phyloP scores from a whole-genome alignment of 2,113 vertebrate species.

The Mastomys coucha region DNA sequence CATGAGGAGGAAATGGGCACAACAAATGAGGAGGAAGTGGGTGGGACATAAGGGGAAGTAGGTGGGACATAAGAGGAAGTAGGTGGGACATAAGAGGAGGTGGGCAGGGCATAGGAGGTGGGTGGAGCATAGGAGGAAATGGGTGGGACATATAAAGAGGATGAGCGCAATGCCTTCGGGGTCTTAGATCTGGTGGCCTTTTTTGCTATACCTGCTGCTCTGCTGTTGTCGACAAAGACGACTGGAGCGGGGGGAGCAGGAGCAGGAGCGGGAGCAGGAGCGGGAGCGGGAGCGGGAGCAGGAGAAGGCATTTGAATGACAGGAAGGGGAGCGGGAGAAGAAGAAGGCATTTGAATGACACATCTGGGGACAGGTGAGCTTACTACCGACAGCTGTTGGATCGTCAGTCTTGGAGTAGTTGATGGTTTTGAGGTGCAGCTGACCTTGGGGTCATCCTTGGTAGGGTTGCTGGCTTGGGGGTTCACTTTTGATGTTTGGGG shows the following conservation, averaged over 20 bases:
- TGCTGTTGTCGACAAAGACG: neutral
- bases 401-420: neutral
- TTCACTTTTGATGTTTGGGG: neutral
- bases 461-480: neutral
- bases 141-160: neutral
- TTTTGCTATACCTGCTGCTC: accelerated
- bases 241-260: no score
- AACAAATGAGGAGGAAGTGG: no score
- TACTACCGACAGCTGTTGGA: neutral
- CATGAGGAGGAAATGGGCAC: neutral
- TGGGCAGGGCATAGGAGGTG: neutral
- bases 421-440: neutral
- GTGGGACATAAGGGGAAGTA: no score
- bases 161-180: accelerated
- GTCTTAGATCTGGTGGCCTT: neutral
- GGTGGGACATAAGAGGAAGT: neutral
- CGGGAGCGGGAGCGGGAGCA: no score
- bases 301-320: no score
- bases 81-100: neutral
- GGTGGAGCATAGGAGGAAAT: neutral
- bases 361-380: accelerated
- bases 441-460: neutral
- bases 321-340: no score
- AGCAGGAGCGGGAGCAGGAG: no score
- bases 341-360: neutral